These are phyloP conservation scores for Spodoptera littoralis DNA, from an alignment of 2,888 invertebrate genomes.

Conservation along the genomic window DNA sequence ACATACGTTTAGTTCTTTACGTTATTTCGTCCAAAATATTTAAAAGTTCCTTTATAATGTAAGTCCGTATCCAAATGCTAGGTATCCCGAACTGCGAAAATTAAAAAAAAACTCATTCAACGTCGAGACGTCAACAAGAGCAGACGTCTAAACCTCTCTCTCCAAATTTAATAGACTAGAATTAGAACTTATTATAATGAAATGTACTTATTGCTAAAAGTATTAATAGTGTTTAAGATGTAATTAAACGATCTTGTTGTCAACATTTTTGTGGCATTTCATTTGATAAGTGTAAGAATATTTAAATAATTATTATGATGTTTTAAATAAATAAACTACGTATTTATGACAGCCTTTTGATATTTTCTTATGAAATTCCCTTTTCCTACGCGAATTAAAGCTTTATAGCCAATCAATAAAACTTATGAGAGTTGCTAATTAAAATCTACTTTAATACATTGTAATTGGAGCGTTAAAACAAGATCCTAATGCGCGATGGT, in stretches of 20 bases:
- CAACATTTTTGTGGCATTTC: conserved; percentile 83
- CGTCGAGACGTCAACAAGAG: conserved; percentile 49
- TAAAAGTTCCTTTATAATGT: conserved; percentile 68
- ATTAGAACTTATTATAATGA: conserved; percentile 66
- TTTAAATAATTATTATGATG: conserved; percentile 78
- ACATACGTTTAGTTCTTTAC: conserved; percentile 57
- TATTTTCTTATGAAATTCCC: conserved; percentile 53
- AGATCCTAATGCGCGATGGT: background rate
- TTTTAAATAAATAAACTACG: conserved; percentile 85
- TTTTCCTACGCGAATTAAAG: background rate
- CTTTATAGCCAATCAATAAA: too few species aligned
- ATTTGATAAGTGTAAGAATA: conserved; percentile 79
- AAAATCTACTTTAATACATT: conserved; percentile 13
- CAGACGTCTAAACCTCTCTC: conserved; percentile 76
- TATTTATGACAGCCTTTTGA: conserved; percentile 83
- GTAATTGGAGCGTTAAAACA: conserved; percentile 18
- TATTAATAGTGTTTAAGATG: conserved; percentile 79
- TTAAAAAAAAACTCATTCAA: conserved; percentile 47
- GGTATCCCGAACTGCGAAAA: conserved; percentile 69
- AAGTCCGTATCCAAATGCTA: conserved; percentile 53
- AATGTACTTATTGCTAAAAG: conserved; percentile 79
- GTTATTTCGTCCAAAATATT: conserved; percentile 84
- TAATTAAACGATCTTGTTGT: conserved; percentile 81
- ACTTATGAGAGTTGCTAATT: background rate
- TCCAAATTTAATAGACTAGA: conserved; percentile 73